A percentile compares a stretch with the other conserved stretches of the same genome.
Evolutionary conservation across 2,113 vertebrate species (phyloP).

Genomic region (Chloropsis cyanopogon): DNA sequence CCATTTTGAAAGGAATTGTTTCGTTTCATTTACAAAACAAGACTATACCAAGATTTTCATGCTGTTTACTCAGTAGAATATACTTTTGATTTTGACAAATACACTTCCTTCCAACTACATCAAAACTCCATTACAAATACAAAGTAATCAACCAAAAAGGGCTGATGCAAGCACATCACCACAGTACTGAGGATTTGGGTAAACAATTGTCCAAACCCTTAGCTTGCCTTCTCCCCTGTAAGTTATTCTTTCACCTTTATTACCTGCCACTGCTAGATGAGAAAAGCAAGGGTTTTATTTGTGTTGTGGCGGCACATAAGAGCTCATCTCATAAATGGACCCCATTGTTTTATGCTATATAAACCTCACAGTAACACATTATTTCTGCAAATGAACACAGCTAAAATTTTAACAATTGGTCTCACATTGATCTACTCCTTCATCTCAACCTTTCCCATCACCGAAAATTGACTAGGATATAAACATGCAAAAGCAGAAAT

Average conservation of each 20-base stretch:
- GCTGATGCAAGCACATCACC: background rate
- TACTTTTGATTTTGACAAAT: background rate
- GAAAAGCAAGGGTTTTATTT: background rate
- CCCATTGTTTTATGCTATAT: background rate
- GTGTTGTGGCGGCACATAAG: background rate
- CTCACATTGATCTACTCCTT: slow-evolving; percentile 32
- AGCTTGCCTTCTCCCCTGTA: background rate
- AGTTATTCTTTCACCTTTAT: background rate
- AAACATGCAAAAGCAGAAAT: slow-evolving; percentile 38
- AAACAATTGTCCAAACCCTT: background rate
- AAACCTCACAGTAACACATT: background rate
- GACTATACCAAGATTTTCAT: background rate
- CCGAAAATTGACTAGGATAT: slow-evolving; percentile 28
- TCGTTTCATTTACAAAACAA: background rate
- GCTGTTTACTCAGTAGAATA: background rate
- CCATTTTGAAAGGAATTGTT: background rate
- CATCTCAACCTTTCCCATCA: slow-evolving; percentile 40
- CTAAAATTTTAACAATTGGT: slow-evolving; percentile 25
- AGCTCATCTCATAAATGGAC: background rate
- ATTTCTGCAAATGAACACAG: background rate
- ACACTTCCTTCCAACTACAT: background rate
- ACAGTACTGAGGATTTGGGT: background rate
- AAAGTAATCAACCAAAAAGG: background rate
- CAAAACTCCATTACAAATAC: background rate
- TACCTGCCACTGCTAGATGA: background rate